phyloP scores from a whole-genome alignment of 1,140 invertebrate genomes.

The Muscidifurax raptorellus region DNA sequence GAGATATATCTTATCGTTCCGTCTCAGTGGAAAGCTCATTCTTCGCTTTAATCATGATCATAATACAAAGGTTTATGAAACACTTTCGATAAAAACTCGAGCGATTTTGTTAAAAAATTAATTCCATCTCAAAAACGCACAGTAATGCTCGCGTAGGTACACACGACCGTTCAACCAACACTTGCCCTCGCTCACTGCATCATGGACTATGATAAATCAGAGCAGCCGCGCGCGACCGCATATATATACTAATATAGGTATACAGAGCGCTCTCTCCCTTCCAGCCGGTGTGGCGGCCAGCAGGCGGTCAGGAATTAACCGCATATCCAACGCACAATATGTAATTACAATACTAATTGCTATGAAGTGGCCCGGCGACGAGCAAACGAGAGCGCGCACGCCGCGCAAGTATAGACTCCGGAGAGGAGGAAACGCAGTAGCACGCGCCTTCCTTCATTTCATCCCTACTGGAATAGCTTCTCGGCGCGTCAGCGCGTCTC shows the following conservation, averaged over 20 bases:
- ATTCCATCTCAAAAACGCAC: too few species aligned
- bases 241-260: too few species aligned
- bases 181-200: too few species aligned
- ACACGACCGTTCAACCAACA: too few species aligned
- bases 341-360: slow-evolving; percentile 52
- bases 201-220: too few species aligned
- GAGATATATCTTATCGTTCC: background rate
- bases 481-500: slow-evolving; percentile 41
- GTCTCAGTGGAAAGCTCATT: background rate
- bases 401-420: too few species aligned
- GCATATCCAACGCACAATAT: slow-evolving; percentile 36
- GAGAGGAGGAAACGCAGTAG: slow-evolving; percentile 4
- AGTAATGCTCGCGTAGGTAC: too few species aligned
- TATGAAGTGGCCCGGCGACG: slow-evolving; percentile 46
- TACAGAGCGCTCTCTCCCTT: too few species aligned
- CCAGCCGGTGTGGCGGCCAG: background rate
- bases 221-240: too few species aligned
- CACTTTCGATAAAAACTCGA: too few species aligned
- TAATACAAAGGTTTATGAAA: too few species aligned
- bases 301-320: slow-evolving; percentile 20
- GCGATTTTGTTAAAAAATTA: too few species aligned
- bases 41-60: background rate
- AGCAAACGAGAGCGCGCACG: slow-evolving; percentile 54
- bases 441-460: slow-evolving; percentile 13
- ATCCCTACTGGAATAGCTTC: background rate